phyloP scores from a whole-genome alignment of 2,797 vertebrate genomes.

The Melanotaenia boesemani region DNA sequence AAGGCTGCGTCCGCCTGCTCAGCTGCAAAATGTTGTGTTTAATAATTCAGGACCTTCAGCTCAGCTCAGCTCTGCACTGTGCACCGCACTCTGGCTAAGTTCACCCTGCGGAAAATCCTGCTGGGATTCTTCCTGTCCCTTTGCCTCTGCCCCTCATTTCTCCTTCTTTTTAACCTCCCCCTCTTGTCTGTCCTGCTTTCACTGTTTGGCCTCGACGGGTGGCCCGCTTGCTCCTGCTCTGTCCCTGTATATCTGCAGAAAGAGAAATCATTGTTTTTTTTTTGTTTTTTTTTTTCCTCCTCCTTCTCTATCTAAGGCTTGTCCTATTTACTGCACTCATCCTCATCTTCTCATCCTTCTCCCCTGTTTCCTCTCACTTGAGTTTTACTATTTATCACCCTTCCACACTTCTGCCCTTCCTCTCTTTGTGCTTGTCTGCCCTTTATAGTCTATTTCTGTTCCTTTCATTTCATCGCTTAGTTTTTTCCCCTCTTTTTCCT shows the following conservation, averaged over 20 bases:
- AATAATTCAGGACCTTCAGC: constrained; percentile 81
- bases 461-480: constrained; percentile 26
- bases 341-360: constrained; percentile 6
- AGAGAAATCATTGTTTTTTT: constrained; percentile 6
- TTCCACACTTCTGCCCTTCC: background rate
- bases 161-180: constrained; percentile 19
- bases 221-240: background rate
- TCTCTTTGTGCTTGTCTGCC: constrained; percentile 15
- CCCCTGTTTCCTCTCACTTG: constrained; percentile 17
- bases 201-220: constrained; percentile 4
- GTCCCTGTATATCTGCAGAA: constrained; percentile 2
- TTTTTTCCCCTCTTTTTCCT: constrained; percentile 12
- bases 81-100: constrained; percentile 49
- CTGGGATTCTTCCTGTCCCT: constrained; percentile 45
- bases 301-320: background rate
- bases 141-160: constrained; percentile 8
- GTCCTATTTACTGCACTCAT: constrained; percentile 33
- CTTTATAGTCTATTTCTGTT: constrained; percentile 17
- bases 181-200: constrained; percentile 6
- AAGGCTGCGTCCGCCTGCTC: constrained; percentile 57
- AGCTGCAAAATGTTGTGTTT: constrained; percentile 77
- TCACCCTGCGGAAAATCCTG: constrained; percentile 62
- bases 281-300: background rate
- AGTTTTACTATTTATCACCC: constrained; percentile 27
- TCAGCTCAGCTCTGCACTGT: constrained; percentile 57